Base-by-base conservation (phyloP, 2,113 vertebrate species). In the Diphyllodes magnificus region DNA sequence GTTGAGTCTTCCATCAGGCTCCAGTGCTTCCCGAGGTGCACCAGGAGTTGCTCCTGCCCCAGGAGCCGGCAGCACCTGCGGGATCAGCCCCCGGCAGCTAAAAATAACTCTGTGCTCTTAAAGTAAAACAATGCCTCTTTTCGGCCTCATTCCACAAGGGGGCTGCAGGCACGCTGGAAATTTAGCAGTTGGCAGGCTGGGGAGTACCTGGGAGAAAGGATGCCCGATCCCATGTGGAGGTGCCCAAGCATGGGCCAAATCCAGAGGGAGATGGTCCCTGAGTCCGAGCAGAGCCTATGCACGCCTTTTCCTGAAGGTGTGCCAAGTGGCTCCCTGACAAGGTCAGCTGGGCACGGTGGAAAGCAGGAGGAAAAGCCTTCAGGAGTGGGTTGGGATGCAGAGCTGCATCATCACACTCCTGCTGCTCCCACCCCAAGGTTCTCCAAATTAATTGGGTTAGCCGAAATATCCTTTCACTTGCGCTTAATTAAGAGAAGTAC, bases 141-240 rank as follows among this genome's bases (percentile, higher is more conserved):
- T 96, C 30, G 18, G n/a, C 11, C 69, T 94, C 76, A 71, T 97
- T 98, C 98, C 98, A 98, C 98, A 97, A 98, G 98, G 98, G 98
- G 98, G 98, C 98, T 98, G 97, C 96, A 91, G 87, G 91, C 88
- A 90, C 61, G 27, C 92, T 93, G 70, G 59, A 84, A 91, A 78
- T 92, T 78, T 37, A 75, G 79, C 16, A 16, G 71, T 64, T 94
- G 76, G 82, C 49, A 90, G 63, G 31, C 66, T 49, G 70, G 75
- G 70, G n/a, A 92, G 66, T 18, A 79, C 71, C 75, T 69, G 82
- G 45, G 70, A 61, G 75, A 44, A 85, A 57, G 30, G 66, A 65
- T 57, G 73, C 22, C 24, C 0, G 7, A 68, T 56, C 15, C 30
- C 19, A 10, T 2, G 37, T 7, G 30, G n/a, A 80, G 54, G 28